Percentiles rank a stretch among this genome's conserved stretches.
phyloP scores from a whole-genome alignment of 2,797 vertebrate genomes.

The Hydrophis major region DNA sequence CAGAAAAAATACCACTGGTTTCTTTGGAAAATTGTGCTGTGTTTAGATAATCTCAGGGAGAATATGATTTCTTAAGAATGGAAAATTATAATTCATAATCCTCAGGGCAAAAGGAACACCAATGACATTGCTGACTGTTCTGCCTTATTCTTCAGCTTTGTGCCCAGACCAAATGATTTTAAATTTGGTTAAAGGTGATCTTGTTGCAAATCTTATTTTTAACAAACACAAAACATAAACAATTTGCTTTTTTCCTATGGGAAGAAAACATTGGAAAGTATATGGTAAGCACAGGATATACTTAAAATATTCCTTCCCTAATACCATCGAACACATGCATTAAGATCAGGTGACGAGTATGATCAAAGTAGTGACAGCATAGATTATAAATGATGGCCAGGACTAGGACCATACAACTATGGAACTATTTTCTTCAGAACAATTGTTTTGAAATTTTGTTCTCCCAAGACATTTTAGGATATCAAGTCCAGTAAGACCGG shows the following conservation, averaged over 20 bases:
- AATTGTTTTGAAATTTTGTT: neutral
- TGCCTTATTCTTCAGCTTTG: neutral
- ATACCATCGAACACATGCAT: neutral
- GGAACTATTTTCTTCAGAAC: neutral
- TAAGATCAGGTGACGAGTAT: neutral
- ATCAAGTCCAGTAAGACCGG: neutral
- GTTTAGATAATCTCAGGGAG: neutral
- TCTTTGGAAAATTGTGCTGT: neutral
- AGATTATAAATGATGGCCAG: neutral
- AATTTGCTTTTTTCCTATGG: neutral
- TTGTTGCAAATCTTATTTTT: neutral
- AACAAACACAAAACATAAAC: neutral
- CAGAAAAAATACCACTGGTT: neutral
- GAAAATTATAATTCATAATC: neutral
- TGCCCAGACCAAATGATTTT: neutral
- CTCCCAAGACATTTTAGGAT: neutral
- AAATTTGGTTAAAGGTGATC: neutral
- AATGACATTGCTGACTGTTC: neutral
- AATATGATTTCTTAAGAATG: neutral
- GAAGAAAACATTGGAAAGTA: neutral
- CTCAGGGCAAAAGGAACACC: neutral
- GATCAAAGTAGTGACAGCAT: neutral
- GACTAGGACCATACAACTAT: neutral
- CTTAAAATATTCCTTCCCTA: neutral
- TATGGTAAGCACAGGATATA: neutral